Percentiles rank a stretch among this genome's conserved stretches.
Conservation (phyloP, 2,113 vertebrate genomes). For the Bubo scandiacus region DNA sequence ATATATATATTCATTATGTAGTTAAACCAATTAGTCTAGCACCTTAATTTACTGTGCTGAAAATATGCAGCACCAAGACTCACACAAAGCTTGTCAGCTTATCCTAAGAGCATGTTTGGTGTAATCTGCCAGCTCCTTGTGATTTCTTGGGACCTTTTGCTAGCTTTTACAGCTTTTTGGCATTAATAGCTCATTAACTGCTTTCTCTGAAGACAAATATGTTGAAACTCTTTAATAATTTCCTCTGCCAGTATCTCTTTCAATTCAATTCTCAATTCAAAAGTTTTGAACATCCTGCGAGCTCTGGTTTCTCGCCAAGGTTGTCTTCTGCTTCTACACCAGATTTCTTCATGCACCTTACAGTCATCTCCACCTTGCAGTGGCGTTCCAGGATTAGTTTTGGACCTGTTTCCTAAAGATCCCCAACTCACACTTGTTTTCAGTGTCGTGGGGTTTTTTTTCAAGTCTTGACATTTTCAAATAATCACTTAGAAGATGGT, state of each 20-base stretch:
- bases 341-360: background rate
- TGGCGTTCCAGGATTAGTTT: background rate
- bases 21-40: background rate
- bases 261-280: background rate
- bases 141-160: background rate
- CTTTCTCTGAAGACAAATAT: conserved; percentile 10
- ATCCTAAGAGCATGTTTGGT: background rate
- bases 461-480: background rate
- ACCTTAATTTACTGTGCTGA: background rate
- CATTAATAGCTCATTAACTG: background rate
- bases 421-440: background rate
- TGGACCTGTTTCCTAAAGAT: background rate
- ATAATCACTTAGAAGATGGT: background rate
- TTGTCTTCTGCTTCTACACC: background rate
- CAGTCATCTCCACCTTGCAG: conserved; percentile 21
- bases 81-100: background rate
- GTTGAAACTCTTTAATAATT: background rate
- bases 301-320: conserved; percentile 8
- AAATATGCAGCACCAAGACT: background rate
- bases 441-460: background rate
- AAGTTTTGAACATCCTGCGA: background rate
- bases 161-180: background rate
- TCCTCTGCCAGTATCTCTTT: background rate
- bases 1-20: background rate
- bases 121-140: background rate